Base-by-base conservation (phyloP, 1,140 invertebrate species). In the Hetaerina americana region DNA sequence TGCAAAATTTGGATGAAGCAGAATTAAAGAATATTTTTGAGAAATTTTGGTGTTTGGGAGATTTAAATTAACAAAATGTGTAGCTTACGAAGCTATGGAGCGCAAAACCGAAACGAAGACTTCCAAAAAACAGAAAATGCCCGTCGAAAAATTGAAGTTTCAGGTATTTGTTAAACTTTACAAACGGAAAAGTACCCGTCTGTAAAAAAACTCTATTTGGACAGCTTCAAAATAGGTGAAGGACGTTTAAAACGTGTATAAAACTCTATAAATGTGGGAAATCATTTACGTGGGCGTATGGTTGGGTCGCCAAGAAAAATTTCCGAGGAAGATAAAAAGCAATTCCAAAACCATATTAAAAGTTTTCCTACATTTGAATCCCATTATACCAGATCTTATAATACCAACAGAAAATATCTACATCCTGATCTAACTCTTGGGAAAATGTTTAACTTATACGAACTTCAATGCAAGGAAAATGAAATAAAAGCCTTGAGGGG, bases 371-470 rank as follows among this genome's bases (percentile, higher is more conserved):
- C 71, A 72, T 76, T 75, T 76, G 69, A 76, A 75, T 71, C 70
- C 70, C 75, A 77, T 70, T 77, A 75, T 74, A 76, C 74, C 70
- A 72, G 75, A 73, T 74, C 72, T 0, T 73, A 76, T 70, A 77
- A 77, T 74, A 70, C 73, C 74, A 57, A 76, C 68, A 66, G 74
- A 69, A 75, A 10, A 68, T 77, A 72, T 69, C 72, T 77, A 66
- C 74, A 73, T 75, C 26, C 72, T 73, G 72, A 74, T 71, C 71
- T 76, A 73, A 75, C 73, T 15, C 72, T 76, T 70, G 74, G 69
- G 73, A 74, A 73, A 75, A 77, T 76, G 73, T 75, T 26, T 73
- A 72, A 74, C 72, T 74, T 76, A 27, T 66, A 40, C 71, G 0
- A 72, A 27, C 70, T 75, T 74, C 73, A 75, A 73, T 77, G 75